These are phyloP conservation scores for Keiferia lycopersicella DNA, from an alignment of 2,888 invertebrate genomes.

Conservation along the genomic window DNA sequence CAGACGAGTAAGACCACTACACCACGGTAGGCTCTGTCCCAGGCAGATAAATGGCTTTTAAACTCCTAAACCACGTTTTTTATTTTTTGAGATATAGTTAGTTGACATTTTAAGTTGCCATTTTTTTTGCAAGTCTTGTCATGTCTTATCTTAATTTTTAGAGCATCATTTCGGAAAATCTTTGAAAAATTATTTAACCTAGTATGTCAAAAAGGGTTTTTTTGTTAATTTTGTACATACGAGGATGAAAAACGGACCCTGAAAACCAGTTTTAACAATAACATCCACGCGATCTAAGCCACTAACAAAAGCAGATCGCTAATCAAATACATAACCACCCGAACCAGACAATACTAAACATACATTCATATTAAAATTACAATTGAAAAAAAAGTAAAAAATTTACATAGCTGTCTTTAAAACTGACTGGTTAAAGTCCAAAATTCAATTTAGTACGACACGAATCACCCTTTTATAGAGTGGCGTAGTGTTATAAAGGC, in stretches of 20 bases:
- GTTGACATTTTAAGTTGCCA: too few species aligned
- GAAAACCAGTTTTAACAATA: background rate
- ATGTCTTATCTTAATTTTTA: too few species aligned
- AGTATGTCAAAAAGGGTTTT: too few species aligned
- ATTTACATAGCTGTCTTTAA: constrained; percentile 9
- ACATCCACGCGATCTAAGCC: constrained; percentile 11
- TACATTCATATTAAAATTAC: constrained; percentile 43
- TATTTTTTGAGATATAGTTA: too few species aligned
- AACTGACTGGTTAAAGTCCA: constrained; percentile 24
- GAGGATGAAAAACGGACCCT: background rate
- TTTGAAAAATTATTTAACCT: too few species aligned
- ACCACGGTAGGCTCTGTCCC: too few species aligned
- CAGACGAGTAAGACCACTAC: too few species aligned
- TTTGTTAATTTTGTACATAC: too few species aligned
- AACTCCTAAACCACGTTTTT: too few species aligned
- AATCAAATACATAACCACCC: constrained; percentile 36
- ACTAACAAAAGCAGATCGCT: constrained; percentile 31
- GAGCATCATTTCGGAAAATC: too few species aligned
- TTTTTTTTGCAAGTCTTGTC: too few species aligned
- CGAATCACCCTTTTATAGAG: constrained; percentile 25
- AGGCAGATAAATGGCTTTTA: too few species aligned
- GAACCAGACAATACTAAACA: constrained; percentile 40
- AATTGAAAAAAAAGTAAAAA: background rate
- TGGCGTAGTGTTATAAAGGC: constrained; percentile 20
- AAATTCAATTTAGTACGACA: constrained; percentile 15